Conservation (phyloP, 2,888 invertebrate species). For the Papilio gigon region DNA sequence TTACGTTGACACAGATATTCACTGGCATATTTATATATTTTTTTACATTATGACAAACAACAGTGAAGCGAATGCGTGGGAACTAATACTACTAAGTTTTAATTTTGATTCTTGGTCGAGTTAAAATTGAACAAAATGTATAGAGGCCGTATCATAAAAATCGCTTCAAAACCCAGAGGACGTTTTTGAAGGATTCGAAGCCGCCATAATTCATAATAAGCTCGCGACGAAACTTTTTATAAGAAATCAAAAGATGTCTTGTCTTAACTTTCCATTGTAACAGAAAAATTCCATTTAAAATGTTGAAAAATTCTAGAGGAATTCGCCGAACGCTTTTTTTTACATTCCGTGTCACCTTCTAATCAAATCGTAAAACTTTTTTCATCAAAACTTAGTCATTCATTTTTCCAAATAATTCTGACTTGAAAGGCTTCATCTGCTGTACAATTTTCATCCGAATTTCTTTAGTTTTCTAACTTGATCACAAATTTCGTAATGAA, state of each 20-base stretch:
- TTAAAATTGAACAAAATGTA: constrained; percentile 11
- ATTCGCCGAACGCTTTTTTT: constrained; percentile 14
- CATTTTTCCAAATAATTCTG: constrained; percentile 14
- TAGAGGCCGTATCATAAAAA: not conserved
- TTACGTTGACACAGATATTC: not conserved
- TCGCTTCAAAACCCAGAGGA: not conserved
- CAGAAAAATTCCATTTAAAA: constrained; percentile 32
- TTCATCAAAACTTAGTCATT: constrained; percentile 27
- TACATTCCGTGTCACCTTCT: constrained; percentile 28
- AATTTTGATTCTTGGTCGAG: not conserved
- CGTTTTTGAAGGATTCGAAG: constrained; percentile 12
- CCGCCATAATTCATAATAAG: constrained; percentile 15
- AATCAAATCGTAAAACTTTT: constrained; percentile 28
- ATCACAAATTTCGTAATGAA: not conserved
- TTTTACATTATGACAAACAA: no score
- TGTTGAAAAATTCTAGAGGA: constrained; percentile 8
- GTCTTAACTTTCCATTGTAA: constrained; percentile 27
- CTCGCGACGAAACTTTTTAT: constrained; percentile 10
- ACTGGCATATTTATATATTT: no score
- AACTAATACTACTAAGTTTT: no score
- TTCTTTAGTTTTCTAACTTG: constrained; percentile 2
- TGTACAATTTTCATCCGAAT: constrained; percentile 7
- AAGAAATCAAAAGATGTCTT: constrained; percentile 34
- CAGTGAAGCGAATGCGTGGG: no score
- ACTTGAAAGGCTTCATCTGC: constrained; percentile 13